Conservation (phyloP, 2,113 vertebrate species). For the Paramisgurnus dabryanus region DNA sequence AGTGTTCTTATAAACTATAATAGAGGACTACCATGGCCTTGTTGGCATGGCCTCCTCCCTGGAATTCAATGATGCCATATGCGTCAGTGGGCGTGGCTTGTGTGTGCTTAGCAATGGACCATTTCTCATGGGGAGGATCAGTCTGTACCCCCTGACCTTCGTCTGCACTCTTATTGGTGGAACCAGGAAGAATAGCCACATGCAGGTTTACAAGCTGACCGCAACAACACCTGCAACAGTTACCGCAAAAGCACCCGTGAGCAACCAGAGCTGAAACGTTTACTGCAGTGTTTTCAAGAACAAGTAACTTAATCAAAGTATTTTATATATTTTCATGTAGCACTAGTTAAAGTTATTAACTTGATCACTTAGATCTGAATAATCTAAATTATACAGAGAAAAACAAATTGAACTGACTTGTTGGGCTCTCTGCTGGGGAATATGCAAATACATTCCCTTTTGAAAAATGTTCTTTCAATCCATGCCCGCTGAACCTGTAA, state of each 20-base stretch:
- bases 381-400: background rate
- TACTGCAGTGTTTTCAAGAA: too few relatives aligned
- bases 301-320: too few relatives aligned
- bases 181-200: constrained; percentile 76
- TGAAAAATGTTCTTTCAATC: constrained; percentile 92
- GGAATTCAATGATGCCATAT: constrained; percentile 90
- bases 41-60: constrained; percentile 89
- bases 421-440: constrained; percentile 86
- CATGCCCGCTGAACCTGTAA: constrained; percentile 87
- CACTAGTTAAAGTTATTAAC: too few relatives aligned
- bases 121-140: constrained; percentile 84
- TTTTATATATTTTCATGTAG: too few relatives aligned
- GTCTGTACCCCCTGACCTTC: constrained; percentile 75
- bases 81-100: constrained; percentile 86
- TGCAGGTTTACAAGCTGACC: constrained; percentile 88
- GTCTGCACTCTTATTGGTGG: constrained; percentile 74
- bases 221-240: constrained; percentile 83
- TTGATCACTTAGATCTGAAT: too few relatives aligned
- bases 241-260: background rate
- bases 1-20: too few relatives aligned
- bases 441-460: constrained; percentile 87
- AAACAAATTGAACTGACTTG: constrained; percentile 75
- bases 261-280: background rate
- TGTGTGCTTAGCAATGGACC: constrained; percentile 87
- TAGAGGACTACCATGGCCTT: constrained; percentile 87